Conservation (phyloP, 1,140 invertebrate genomes). For the Pissodes strobi region DNA sequence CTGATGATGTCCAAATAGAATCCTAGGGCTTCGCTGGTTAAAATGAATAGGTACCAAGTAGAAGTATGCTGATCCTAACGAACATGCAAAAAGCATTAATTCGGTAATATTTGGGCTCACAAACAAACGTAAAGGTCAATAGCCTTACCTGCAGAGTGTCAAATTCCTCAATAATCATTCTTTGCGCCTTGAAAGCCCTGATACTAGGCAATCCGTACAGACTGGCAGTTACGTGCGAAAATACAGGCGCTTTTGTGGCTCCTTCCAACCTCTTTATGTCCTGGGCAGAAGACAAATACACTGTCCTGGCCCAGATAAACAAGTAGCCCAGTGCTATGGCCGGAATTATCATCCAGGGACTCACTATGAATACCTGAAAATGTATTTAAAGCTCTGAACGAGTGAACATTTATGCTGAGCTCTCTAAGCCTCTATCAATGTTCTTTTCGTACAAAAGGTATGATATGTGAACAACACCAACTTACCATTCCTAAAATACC, state of each 20-base stretch:
- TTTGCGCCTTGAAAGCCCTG: constrained; percentile 66
- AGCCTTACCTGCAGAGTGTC: constrained; percentile 64
- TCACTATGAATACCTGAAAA: constrained; percentile 63
- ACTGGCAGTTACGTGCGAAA: constrained; percentile 75
- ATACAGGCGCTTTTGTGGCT: constrained; percentile 70
- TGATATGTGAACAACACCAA: no score
- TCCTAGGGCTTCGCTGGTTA: constrained; percentile 79
- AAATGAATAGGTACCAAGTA: constrained; percentile 76
- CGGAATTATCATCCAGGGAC: constrained; percentile 74
- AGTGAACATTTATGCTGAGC: no score
- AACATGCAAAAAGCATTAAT: no score
- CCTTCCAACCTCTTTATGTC: constrained; percentile 86
- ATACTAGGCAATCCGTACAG: constrained; percentile 76
- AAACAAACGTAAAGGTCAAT: no score
- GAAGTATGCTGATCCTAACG: constrained; percentile 68
- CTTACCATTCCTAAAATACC: constrained; percentile 63
- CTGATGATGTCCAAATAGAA: constrained; percentile 75
- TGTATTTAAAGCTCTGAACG: no score
- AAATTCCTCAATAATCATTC: constrained; percentile 70
- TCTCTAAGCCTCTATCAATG: no score
- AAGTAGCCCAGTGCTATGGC: constrained; percentile 68
- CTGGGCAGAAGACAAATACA: constrained; percentile 82
- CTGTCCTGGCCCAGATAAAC: constrained; percentile 73
- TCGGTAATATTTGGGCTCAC: no score
- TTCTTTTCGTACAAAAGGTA: no score